Conservation (phyloP, 2,113 vertebrate species). For the Calypte anna region DNA sequence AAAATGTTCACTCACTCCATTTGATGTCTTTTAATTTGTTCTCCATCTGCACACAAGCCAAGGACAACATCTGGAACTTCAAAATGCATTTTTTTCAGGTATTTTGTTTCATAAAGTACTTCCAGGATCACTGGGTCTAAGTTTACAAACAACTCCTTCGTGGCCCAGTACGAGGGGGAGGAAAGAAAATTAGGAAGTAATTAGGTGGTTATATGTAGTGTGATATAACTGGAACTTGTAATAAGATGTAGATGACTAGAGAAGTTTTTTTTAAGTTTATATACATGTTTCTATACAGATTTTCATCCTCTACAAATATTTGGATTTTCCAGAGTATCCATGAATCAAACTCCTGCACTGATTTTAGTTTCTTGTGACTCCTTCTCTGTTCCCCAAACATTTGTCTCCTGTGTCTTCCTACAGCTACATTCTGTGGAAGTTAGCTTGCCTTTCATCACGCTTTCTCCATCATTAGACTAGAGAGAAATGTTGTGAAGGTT, state of each 20-base stretch:
- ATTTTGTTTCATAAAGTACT: slow-evolving; percentile 80
- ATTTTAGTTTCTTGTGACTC: neutral
- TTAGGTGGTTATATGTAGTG: neutral
- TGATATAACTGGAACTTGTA: neutral
- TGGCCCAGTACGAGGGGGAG: neutral
- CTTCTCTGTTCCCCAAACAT: neutral
- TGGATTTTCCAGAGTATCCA: neutral
- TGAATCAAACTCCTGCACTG: neutral
- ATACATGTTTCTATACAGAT: neutral
- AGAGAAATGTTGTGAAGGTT: neutral
- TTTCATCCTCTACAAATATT: neutral
- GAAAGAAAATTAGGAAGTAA: neutral
- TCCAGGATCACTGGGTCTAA: slow-evolving; percentile 80
- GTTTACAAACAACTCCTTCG: slow-evolving; percentile 81
- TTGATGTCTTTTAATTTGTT: slow-evolving; percentile 73
- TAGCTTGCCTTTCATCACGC: neutral
- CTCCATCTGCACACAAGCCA: slow-evolving; percentile 68
- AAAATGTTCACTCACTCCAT: slow-evolving; percentile 71
- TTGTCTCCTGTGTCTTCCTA: neutral
- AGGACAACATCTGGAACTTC: slow-evolving; percentile 71
- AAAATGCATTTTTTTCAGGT: slow-evolving; percentile 78
- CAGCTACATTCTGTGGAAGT: neutral
- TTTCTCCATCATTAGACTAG: neutral
- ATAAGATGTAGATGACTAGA: neutral
- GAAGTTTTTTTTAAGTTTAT: neutral